Base-by-base conservation (phyloP, 2,113 vertebrate genomes). In the Sminthopsis crassicaudata region DNA sequence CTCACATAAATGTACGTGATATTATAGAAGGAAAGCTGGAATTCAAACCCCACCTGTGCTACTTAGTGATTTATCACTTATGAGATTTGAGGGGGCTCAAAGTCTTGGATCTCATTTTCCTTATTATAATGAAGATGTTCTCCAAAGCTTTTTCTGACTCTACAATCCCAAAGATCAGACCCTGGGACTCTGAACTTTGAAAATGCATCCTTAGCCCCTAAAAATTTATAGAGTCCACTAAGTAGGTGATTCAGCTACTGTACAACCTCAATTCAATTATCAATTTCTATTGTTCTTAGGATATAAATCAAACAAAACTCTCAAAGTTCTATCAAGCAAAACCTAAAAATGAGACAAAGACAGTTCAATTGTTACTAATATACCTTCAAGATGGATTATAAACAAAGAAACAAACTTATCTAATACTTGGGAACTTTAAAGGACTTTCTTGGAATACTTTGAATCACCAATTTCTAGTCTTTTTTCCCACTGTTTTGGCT, bases 211-310 rank as follows among this genome's bases (percentile, higher is more conserved):
- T 67, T 67, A 25, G 55, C 14, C 25, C 19, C n/a, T 88, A 53
- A 0, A 0, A 91, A 26, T 76, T 92, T 42, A 94, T 22, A 95
- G 89, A 91, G 16, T 16, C 11, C 55, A 8, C 36, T 96, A 94
- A 93, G 30, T 42, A 84, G 91, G 54, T 22, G 89, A 46, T 96
- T 95, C 48, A 94, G 23, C 46, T 93, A 46, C 36, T 57, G n/a
- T 6, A 91, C 9, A 90, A 90, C 0, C 46, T 8, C 57, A 92
- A 84, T 46, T 95, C 8, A 14, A 92, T 27, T 48, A 52, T 51
- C 94, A 95, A 94, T 42, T 51, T 36, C 57, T 67, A 36, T 16
- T 67, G 30, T 67, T 36, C 30, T 67, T 30, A 36, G 30, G 10
- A 67, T 12, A 67, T 36, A 67, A 67, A 67, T 67, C 7, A 1